These are phyloP conservation scores for Tinamus guttatus DNA, from an alignment of 2,113 vertebrate species.

Conservation along the genomic window DNA sequence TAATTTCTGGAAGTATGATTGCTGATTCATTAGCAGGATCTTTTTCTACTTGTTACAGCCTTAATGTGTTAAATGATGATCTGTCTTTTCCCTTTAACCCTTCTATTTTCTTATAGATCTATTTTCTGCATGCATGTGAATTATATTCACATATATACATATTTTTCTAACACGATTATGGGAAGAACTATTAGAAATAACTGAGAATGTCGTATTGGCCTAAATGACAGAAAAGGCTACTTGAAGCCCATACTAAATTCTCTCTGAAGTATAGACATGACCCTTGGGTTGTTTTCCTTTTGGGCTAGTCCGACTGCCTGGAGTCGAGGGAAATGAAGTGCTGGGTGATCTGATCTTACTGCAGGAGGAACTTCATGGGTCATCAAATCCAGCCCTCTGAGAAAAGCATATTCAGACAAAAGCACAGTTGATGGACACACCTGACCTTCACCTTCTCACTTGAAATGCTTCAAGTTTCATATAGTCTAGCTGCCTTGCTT, in stretches of 20 bases:
- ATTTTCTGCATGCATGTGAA: background rate
- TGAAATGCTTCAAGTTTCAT: conserved; percentile 2
- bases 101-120: too few relatives aligned
- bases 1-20: background rate
- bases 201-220: background rate
- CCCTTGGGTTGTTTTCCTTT: conserved; percentile 34
- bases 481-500: conserved; percentile 6
- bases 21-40: background rate
- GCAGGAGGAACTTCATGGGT: conserved; percentile 36
- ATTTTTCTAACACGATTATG: background rate
- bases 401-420: background rate
- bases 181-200: background rate
- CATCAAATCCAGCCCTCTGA: conserved; percentile 34
- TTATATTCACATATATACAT: background rate
- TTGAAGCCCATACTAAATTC: conserved; percentile 9
- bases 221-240: background rate
- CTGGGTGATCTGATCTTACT: conserved; percentile 24
- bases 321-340: conserved; percentile 23
- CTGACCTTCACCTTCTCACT: conserved; percentile 33
- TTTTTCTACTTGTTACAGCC: background rate
- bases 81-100: background rate
- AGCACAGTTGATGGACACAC: conserved; percentile 30
- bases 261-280: background rate
- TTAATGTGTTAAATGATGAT: background rate
- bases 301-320: background rate